Conservation (phyloP, 2,888 invertebrate genomes). For the Geophilus truncorum region DNA sequence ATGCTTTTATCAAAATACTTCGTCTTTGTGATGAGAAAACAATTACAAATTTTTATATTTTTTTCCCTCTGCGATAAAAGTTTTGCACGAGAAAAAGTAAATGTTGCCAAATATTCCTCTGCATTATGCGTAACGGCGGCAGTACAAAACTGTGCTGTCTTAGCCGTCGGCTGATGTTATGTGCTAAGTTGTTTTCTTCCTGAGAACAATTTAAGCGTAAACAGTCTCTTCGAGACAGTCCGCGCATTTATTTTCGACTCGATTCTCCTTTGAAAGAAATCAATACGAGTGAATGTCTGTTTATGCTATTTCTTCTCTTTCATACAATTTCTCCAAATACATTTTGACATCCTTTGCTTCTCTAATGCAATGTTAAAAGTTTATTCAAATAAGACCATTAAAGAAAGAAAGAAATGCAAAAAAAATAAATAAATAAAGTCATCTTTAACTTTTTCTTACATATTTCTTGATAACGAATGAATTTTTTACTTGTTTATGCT, state of each 20-base stretch:
- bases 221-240: background rate
- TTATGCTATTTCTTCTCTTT: background rate
- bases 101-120: background rate
- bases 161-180: background rate
- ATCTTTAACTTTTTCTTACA: background rate
- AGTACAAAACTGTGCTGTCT: background rate
- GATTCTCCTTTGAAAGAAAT: background rate
- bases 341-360: background rate
- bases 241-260: background rate
- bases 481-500: background rate
- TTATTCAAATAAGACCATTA: background rate
- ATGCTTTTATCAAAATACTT: too few species aligned
- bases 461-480: background rate
- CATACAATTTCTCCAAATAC: background rate
- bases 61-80: background rate
- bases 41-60: background rate
- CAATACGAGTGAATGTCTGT: constrained; percentile 7
- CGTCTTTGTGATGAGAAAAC: too few species aligned
- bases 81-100: background rate
- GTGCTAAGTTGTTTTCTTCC: background rate
- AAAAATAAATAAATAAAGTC: too few species aligned
- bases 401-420: too few species aligned
- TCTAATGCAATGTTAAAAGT: background rate
- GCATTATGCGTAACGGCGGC: background rate
- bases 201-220: background rate